Evolutionary conservation across 92 coral and sea anemone genomes (phyloP), one percentile per base, ranked within the genome.

Genomic region (Porites divaricata): DNA sequence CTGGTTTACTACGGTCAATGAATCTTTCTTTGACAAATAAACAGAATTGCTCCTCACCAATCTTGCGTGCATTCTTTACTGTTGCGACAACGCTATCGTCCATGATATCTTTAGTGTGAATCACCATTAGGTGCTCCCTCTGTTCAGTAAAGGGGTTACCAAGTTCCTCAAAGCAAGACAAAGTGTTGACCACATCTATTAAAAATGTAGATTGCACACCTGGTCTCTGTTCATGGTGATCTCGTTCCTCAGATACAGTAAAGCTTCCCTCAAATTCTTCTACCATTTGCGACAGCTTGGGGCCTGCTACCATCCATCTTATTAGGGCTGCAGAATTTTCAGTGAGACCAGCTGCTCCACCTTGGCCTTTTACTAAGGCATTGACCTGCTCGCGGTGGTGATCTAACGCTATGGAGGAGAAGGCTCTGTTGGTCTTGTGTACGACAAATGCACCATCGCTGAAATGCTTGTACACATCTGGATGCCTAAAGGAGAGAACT

Each of bases 261-360:
- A 76, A 71, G 87, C 83, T 61, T 72, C 88, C 76, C 70, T 92
- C 89, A 75, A 92, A 89, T 63, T 92, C 95, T 49, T 89, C 77
- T 52, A 86, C 78, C 85, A 89, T 86, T 92, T 88, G 67, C 52
- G 88, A 56, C 76, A 89, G 59, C 81, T 86, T 88, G 13, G 93
- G 92, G 26, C 95, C 95, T 67, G 89, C 86, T 56, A 92, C 93
- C 91, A 89, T 89, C 93, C 91, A 92, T 79, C 90, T 67, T 72
- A 89, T 69, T 45, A 92, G 83, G 23, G 88, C 92, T 75, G 90
- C 81, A 23, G 92, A 90, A 67, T 85, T 88, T 82, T 89, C 88
- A 26, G 88, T 86, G 64, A 88, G 91, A 22, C 90, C 92, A 41
- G 86, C 92, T 74, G 87, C 81, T 4, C 92, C 92, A 70, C 90